Conservation (phyloP, 2,113 vertebrate genomes). For the Plecotus auritus region DNA sequence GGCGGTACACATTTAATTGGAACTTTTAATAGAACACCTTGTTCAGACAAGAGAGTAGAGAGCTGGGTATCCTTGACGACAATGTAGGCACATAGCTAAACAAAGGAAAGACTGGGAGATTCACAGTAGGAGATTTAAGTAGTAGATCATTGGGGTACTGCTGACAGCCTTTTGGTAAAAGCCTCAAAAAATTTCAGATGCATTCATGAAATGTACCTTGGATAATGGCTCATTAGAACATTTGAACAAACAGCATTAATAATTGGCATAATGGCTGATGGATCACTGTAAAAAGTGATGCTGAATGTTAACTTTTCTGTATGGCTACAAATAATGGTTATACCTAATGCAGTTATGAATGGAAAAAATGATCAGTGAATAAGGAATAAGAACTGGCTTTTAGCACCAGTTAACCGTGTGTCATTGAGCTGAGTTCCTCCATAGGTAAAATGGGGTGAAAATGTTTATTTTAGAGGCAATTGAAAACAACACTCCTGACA, state of each 20-base stretch:
- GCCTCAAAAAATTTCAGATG: constrained; percentile 31
- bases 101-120: constrained; percentile 49
- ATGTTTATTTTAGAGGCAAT: background rate
- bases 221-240: constrained; percentile 10
- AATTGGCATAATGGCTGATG: background rate
- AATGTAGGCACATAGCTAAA: constrained; percentile 52
- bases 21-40: constrained; percentile 62
- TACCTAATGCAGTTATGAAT: background rate
- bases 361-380: background rate
- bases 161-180: constrained; percentile 35
- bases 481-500: background rate
- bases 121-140: constrained; percentile 43
- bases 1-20: constrained; percentile 58
- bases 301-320: constrained; percentile 30
- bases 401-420: background rate
- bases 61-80: constrained; percentile 69
- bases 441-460: background rate
- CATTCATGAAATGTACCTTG: background rate
- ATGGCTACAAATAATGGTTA: background rate
- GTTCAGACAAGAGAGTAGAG: constrained; percentile 11
- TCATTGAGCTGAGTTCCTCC: background rate
- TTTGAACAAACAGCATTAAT: constrained; percentile 32
- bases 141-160: constrained; percentile 10
- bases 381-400: background rate
- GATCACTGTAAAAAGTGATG: background rate